phyloP scores from a whole-genome alignment of 2,888 invertebrate genomes.

The Thymelicus acteon region DNA sequence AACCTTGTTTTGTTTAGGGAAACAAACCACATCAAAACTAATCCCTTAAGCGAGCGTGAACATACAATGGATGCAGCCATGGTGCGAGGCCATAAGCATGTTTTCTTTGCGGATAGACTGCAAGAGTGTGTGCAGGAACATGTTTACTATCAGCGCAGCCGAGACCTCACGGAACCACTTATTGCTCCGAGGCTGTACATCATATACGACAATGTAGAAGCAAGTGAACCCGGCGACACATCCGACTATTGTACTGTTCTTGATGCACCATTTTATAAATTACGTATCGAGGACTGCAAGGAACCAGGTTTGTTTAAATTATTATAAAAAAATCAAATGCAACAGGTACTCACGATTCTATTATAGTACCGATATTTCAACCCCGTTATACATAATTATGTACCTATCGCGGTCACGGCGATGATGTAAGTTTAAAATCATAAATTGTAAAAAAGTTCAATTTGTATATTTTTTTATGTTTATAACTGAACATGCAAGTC shows the following conservation, averaged over 20 bases:
- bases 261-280: constrained; percentile 86
- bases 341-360: too few species aligned
- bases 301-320: constrained; percentile 64
- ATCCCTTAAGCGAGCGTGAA: constrained; percentile 77
- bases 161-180: constrained; percentile 80
- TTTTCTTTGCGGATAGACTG: constrained; percentile 88
- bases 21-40: constrained; percentile 77
- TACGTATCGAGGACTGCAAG: constrained; percentile 83
- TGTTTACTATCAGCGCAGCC: constrained; percentile 78
- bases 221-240: constrained; percentile 86
- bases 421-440: too few species aligned
- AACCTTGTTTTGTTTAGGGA: constrained; percentile 69
- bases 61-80: constrained; percentile 79
- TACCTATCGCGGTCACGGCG: too few species aligned
- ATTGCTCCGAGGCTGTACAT: constrained; percentile 87
- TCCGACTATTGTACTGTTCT: constrained; percentile 85
- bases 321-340: too few species aligned
- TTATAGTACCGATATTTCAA: too few species aligned
- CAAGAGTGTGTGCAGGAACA: constrained; percentile 87
- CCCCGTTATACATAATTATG: too few species aligned
- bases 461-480: too few species aligned
- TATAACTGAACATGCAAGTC: too few species aligned
- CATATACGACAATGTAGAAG: constrained; percentile 90
- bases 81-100: constrained; percentile 85
- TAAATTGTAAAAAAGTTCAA: too few species aligned